A percentile compares a stretch with the other conserved stretches of the same genome.
phyloP scores from a whole-genome alignment of 2,113 vertebrate species.

The Rhea pennata region DNA sequence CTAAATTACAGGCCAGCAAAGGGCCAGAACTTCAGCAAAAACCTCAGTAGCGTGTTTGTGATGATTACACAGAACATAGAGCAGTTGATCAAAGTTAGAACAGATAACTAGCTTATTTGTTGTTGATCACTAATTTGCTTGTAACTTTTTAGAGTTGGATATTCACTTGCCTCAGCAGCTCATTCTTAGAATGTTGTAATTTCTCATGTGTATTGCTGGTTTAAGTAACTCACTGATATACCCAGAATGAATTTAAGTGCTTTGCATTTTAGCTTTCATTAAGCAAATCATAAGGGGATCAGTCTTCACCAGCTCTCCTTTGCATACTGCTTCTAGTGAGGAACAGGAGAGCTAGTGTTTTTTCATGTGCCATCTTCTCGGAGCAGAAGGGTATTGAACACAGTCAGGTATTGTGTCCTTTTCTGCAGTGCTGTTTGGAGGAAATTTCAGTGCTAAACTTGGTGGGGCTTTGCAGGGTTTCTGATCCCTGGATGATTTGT shows the following conservation, averaged over 20 bases:
- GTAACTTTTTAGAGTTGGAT: neutral
- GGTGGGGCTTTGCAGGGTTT: neutral
- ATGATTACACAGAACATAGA: neutral
- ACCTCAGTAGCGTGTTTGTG: neutral
- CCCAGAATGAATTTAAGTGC: neutral
- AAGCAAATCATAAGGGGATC: neutral
- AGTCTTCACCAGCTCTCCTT: neutral
- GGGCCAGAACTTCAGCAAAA: neutral
- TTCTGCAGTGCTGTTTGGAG: neutral
- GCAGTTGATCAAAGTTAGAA: neutral
- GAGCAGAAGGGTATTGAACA: neutral
- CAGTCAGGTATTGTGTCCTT: neutral
- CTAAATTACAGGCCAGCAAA: neutral
- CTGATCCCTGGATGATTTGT: neutral
- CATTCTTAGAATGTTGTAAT: neutral
- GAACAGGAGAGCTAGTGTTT: neutral
- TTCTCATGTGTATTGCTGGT: neutral
- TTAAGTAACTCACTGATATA: neutral
- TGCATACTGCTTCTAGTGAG: neutral
- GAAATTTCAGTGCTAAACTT: neutral
- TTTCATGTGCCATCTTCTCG: neutral
- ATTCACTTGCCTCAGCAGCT: neutral
- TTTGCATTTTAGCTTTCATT: neutral
- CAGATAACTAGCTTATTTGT: neutral
- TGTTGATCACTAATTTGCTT: neutral